Base-by-base conservation (phyloP, 2,113 vertebrate species). In the Daboia siamensis region DNA sequence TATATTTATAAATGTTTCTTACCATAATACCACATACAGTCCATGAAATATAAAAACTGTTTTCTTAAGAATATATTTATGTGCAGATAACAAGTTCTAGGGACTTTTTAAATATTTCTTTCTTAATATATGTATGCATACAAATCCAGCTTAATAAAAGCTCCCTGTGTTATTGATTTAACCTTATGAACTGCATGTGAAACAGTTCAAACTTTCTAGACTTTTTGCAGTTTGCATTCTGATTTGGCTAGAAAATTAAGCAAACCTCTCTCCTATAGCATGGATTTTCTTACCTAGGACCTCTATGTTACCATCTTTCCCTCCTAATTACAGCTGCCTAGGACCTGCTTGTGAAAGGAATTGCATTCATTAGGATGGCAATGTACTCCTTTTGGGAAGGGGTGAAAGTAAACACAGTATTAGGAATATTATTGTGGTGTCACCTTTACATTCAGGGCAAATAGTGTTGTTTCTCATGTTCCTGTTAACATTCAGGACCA, bases 401-500 rank as follows among this genome's bases (percentile, higher is more conserved):
- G 9, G 15, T 56, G 33, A 52, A n/a, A 61, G 5, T 86, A 29
- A 61, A 24, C 44, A 17, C 12, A 84, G 11, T 92, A 52, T 88
- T 24, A 61, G 8, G 61, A 44, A 56, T 80, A 12, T 54, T 46
- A 17, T 80, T 88, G 52, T 84, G 33, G n/a, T 29, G 29, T 52
- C 29, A 90, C 4, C 17, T 10, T 85, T 89, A 4, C 4, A 39
- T 64, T 93, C 56, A 86, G 74, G 90, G 90, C 84, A 2, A 0
- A 8, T 39, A 87, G 90, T 69, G 56, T 94, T 89, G 54, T 54
- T 95, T 84, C 87, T 88, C 0, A 74, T 93, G 92, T 59, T 91
- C 90, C 4, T 69, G 56, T 56, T 93, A 92, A 0, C 94, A 33
- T 90, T 94, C 87, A 61, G 23, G 85, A 85, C 39, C 1, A 5